Evolutionary conservation across 2,113 vertebrate species (phyloP).

Genomic region (Gymnogyps californianus): DNA sequence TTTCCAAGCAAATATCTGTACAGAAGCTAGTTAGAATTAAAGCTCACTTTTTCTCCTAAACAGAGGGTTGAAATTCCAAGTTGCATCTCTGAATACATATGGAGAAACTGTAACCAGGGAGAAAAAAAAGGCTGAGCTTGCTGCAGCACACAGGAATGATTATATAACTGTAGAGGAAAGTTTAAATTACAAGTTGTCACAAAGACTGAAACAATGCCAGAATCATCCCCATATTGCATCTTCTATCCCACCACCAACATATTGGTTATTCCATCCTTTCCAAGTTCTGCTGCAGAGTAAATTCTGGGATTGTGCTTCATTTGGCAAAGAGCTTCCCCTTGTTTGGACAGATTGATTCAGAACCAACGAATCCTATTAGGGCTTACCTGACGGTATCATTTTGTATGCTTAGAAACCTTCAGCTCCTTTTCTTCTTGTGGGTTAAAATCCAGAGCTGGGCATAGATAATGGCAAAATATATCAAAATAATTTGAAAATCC

Average conservation of each 20-base stretch:
- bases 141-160: background rate
- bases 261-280: background rate
- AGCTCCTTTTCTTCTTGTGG: background rate
- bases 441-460: background rate
- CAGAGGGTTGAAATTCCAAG: background rate
- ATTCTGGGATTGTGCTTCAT: background rate
- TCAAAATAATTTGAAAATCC: background rate
- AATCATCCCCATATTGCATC: background rate
- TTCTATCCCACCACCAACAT: background rate
- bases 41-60: background rate
- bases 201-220: background rate
- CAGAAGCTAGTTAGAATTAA: background rate
- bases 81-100: background rate
- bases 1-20: background rate
- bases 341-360: background rate
- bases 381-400: rapidly evolving
- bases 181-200: background rate
- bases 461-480: background rate
- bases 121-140: background rate
- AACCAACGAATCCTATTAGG: background rate
- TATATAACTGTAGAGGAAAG: background rate
- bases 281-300: background rate
- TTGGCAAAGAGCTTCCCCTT: background rate
- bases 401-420: background rate
- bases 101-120: background rate